A percentile compares a stretch with the other conserved stretches of the same genome.
Conservation (phyloP, 2,113 vertebrate genomes). For the Clupea harengus region DNA sequence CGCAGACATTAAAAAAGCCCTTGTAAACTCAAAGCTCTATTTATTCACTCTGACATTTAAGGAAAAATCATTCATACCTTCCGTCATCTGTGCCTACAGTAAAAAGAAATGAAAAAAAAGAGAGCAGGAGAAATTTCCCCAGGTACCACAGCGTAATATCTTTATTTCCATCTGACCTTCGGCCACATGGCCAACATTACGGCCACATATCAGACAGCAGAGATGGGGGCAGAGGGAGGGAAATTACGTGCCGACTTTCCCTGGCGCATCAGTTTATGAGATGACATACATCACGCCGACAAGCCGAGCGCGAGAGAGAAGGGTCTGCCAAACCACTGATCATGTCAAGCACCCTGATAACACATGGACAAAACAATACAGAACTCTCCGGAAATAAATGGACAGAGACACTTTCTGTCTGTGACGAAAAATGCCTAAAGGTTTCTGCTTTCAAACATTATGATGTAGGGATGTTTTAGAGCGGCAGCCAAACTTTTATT, state of each 20-base stretch:
- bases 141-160: conserved; percentile 11
- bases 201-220: conserved; percentile 11
- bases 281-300: conserved; percentile 33
- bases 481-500: too few species aligned
- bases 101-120: not conserved
- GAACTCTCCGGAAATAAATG: not conserved
- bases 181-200: conserved; percentile 34
- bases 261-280: conserved; percentile 42
- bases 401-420: too few species aligned
- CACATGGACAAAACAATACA: not conserved
- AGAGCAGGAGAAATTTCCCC: not conserved
- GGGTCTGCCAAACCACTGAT: not conserved
- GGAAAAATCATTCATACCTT: not conserved
- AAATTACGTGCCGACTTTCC: conserved; percentile 36
- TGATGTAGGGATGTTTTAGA: too few species aligned
- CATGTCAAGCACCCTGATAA: not conserved
- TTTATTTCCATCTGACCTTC: conserved; percentile 32
- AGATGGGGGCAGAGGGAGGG: not conserved
- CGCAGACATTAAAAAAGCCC: not conserved
- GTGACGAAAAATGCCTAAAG: too few species aligned
- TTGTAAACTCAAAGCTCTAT: not conserved
- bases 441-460: too few species aligned
- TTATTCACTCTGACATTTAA: not conserved
- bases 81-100: not conserved
- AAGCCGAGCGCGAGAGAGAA: not conserved